These are phyloP conservation scores for Nyctibius grandis DNA, from an alignment of 2,797 vertebrate species.

Conservation along the genomic window DNA sequence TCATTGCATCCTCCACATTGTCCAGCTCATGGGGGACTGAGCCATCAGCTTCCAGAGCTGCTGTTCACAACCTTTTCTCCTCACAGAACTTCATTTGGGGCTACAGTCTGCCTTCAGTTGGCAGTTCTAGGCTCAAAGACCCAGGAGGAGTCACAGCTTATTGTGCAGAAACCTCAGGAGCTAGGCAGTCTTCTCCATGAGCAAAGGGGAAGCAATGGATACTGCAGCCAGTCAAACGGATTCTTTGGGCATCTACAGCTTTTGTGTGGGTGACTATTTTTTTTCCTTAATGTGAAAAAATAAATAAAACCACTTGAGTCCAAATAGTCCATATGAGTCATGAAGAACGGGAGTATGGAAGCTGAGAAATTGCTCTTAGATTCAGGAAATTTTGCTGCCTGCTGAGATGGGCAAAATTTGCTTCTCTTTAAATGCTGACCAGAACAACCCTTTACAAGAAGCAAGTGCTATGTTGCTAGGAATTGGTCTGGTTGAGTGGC, in stretches of 20 bases:
- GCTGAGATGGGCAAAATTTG: neutral
- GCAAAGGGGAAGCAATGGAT: neutral
- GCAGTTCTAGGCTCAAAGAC: neutral
- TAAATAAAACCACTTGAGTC: neutral
- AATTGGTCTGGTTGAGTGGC: neutral
- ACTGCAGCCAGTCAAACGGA: neutral
- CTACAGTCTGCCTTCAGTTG: neutral
- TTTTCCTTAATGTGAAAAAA: neutral
- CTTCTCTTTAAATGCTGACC: neutral
- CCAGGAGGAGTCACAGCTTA: neutral
- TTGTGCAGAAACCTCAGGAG: neutral
- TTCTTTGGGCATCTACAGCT: neutral
- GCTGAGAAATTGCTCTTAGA: neutral
- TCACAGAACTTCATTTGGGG: neutral
- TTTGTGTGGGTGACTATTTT: neutral
- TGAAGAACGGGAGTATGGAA: neutral
- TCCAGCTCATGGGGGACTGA: neutral
- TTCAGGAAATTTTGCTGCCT: neutral
- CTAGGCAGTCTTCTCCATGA: neutral
- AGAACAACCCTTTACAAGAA: neutral
- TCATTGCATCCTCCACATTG: neutral
- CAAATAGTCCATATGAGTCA: conserved; percentile 6
- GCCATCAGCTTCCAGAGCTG: neutral
- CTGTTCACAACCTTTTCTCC: neutral
- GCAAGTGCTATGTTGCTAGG: neutral